A percentile compares a stretch with the other conserved stretches of the same genome.
These are phyloP conservation scores for Toxonevra muliebris DNA, from an alignment of 2,888 invertebrate species.

Conservation along the genomic window DNA sequence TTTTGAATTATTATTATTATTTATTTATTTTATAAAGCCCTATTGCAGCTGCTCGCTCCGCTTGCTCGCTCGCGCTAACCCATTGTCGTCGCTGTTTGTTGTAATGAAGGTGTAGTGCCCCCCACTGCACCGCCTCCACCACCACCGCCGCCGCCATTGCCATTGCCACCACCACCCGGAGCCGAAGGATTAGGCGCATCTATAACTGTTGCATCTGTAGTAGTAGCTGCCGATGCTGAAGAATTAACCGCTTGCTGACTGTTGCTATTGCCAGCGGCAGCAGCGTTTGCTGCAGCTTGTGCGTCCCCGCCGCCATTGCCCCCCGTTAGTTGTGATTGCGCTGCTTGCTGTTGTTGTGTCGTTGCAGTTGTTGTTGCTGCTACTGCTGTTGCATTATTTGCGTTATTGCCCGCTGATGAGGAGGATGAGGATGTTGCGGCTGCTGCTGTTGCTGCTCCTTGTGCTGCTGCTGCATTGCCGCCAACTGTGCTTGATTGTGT, in stretches of 20 bases:
- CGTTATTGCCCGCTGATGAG: conserved; percentile 36
- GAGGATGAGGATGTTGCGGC: conserved; percentile 36
- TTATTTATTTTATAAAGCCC: conserved; percentile 37
- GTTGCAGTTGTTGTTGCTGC: conserved; percentile 37
- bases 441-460: conserved; percentile 38
- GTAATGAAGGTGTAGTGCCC: conserved; percentile 42
- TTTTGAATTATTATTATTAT: conserved; percentile 21
- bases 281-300: conserved; percentile 25
- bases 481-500: conserved; percentile 46
- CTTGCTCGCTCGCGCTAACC: conserved; percentile 53
- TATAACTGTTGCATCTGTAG: conserved; percentile 15
- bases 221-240: neutral
- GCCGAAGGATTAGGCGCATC: conserved; percentile 26
- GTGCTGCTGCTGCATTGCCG: conserved; percentile 38
- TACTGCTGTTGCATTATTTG: conserved; percentile 37
- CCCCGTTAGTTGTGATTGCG: conserved; percentile 22
- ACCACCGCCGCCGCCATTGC: conserved; percentile 25
- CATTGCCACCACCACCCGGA: conserved; percentile 32
- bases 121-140: conserved; percentile 30
- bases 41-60: conserved; percentile 37
- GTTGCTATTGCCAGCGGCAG: conserved; percentile 42
- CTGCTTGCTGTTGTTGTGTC: conserved; percentile 32
- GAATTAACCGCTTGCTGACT: conserved; percentile 40
- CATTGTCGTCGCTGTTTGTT: conserved; percentile 60
- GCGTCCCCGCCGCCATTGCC: conserved; percentile 42